phyloP scores from a whole-genome alignment of 2,888 invertebrate species.

The Drosophila atripex region DNA sequence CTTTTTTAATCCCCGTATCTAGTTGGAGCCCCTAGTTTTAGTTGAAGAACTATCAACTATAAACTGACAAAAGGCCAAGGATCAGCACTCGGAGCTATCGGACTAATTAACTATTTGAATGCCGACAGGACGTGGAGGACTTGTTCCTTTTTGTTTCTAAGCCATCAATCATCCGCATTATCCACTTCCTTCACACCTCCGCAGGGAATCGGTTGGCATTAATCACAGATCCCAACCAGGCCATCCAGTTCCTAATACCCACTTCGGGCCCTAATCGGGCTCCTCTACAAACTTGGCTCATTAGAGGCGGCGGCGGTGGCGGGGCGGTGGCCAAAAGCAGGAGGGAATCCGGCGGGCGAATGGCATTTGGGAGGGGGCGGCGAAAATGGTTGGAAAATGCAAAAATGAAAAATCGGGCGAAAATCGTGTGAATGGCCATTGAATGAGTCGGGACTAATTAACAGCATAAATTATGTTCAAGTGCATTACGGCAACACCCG shows the following conservation, averaged over 20 bases:
- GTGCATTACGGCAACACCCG: constrained; percentile 72
- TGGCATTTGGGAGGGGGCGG: neutral
- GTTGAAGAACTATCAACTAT: neutral
- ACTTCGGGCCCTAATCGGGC: constrained; percentile 32
- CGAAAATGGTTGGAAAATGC: constrained; percentile 33
- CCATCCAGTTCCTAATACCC: constrained; percentile 26
- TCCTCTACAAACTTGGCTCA: constrained; percentile 38
- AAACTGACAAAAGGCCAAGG: neutral
- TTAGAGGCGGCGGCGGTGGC: constrained; percentile 23
- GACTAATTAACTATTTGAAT: constrained; percentile 1
- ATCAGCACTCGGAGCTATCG: neutral
- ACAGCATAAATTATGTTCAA: constrained; percentile 80
- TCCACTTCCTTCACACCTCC: constrained; percentile 40
- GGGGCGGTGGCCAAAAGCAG: neutral
- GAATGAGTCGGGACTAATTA: constrained; percentile 62
- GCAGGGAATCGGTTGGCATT: neutral
- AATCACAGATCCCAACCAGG: constrained; percentile 3
- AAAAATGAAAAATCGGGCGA: constrained; percentile 26
- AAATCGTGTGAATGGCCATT: constrained; percentile 50
- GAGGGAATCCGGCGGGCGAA: neutral
- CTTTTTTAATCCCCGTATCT: neutral
- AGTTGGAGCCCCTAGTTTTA: neutral
- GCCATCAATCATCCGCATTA: constrained; percentile 9
- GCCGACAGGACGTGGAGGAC: neutral
- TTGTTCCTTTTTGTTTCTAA: neutral